Base-by-base conservation (phyloP, 2,888 invertebrate species). In the Carabus problematicus region DNA sequence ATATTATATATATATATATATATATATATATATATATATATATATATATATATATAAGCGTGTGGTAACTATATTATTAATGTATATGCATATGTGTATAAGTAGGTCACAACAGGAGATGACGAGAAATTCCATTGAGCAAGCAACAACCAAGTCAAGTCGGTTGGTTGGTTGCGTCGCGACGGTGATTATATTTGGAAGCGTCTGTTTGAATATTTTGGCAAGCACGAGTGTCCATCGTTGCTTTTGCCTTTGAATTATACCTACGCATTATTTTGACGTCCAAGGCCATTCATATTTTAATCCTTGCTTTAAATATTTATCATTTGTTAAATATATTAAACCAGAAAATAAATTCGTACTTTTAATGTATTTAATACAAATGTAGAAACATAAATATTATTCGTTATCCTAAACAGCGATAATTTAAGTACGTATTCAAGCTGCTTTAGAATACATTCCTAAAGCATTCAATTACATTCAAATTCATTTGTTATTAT, bases 191-290 rank as follows among this genome's bases (percentile, higher is more conserved):
- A 66, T 66, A 58, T 66, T 66, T 66, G 59, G 66, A 66, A 47
- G 29, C 66, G 66, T 58, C 59, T 66, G 66, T 49, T 58, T 66
- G 49, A 66, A 66, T 58, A 49, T 58, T 66, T 66, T 66, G 66
- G 66, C 66, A 66, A 39, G 16, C 39, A 29, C 42, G n/a, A 9
- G 29, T 45, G 55, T 56, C 45, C 29, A 56, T 42, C 12, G 56
- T 64, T 55, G 47, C 66, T 45, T 66, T 64, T 64, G 54, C 52
- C 55, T 55, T n/a, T 56, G 54, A 45, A 42, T 39, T 8, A n/a
- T 59, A 41, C 54, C 11, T 47, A 58, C 58, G 43, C 49, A 56
- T 58, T 58, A 56, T 66, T 56, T 66, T 58, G 14, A 11, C 43
- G 66, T 56, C 58, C 66, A 58, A 47, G 66, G 58, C 58, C 66